Base-by-base conservation (phyloP, 2,888 invertebrate genomes). In the Antitype chi region DNA sequence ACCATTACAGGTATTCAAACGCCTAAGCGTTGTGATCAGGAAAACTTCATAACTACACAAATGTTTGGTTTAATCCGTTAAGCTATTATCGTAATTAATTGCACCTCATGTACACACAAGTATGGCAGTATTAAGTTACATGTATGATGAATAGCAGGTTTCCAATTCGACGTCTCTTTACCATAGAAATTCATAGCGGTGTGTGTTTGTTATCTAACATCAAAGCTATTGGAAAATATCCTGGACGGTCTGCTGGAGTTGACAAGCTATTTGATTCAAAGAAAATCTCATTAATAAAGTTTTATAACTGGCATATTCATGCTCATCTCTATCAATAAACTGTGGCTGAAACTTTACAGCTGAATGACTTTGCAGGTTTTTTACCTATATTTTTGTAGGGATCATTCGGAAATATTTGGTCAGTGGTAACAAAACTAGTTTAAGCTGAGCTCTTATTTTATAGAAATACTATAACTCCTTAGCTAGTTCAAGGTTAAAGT, bases 151-250 rank as follows among this genome's bases (percentile, higher is more conserved):
- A 72, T 17, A 20, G 9, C 43, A 17, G 9, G 38, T 47, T 47
- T 63, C 5, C 23, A 63, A 47, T 28, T 47, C 28, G 9, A 38
- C 23, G 17, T 38, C 17, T 25, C 17, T 47, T 3, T n/a, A 59
- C 20, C 55, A 55, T 11, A 60, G 38, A 17, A 28, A 11, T 75
- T 23, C 17, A 32, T 20, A 43, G 25, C 28, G 43, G 17, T 17
- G 28, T 52, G 43, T 43, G 2, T 38, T 38, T n/a, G 60, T 32
- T 57, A 49, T 23, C 43, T 32, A 43, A 73, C 52, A 74, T 52
- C 23, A 62, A 53, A 74, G n/a, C 74, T 62, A 75, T 75, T 55
- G 62, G 43, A 63, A 75, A 63, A 43, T 28, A 60, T 55, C 60
- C 43, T 32, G 57, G 52, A 52, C 57, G 20, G 32, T 57, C 43